Base-by-base conservation (phyloP, 2,888 invertebrate genomes). In the Macrosoma leucophasiata region DNA sequence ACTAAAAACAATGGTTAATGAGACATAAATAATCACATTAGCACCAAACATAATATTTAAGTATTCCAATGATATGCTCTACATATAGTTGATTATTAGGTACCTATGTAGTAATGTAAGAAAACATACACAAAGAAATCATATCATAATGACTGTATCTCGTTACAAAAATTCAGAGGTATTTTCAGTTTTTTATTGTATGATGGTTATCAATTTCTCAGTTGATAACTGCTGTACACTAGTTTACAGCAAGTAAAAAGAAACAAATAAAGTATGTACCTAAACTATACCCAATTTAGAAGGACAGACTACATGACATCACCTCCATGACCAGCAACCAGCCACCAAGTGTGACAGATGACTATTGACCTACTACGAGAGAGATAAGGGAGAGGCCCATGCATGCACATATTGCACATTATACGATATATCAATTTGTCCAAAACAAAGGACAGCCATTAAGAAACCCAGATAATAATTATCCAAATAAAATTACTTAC, bases 231-330 rank as follows among this genome's bases (percentile, higher is more conserved):
- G 25, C 15, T 25, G n/a, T n/a, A n/a, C n/a, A n/a, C n/a, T n/a
- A n/a, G n/a, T 13, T 12, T 13, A 2, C 8, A 14, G 13, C 9
- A 14, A 9, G 15, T 25, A 13, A 13, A 2, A 4, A 8, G 13
- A n/a, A 10, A 13, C n/a, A 4, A n/a, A 24, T 13, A 24, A 24
- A 13, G 22, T 23, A 13, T 23, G 10, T 23, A 15, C 18, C 17
- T 13, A 13, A 39, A 45, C 32, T 40, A 30, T 40, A 39, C 39
- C 41, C 40, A 34, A 32, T 38, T 30, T 41, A 32, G 34, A 48
- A 56, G 58, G 49, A 55, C 41, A 55, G 52, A 55, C 49, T 46
- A 46, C 56, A 55, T 63, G 63, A 63, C 64, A 60, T 63, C 63
- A 63, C 50, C 34, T 46, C 44, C 27, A 17, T 23, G 21, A 29